These are phyloP conservation scores for Rhopilema esculentum DNA, from an alignment of 30 jellyfish, hydroid and myxozoan genomes.

Conservation along the genomic window DNA sequence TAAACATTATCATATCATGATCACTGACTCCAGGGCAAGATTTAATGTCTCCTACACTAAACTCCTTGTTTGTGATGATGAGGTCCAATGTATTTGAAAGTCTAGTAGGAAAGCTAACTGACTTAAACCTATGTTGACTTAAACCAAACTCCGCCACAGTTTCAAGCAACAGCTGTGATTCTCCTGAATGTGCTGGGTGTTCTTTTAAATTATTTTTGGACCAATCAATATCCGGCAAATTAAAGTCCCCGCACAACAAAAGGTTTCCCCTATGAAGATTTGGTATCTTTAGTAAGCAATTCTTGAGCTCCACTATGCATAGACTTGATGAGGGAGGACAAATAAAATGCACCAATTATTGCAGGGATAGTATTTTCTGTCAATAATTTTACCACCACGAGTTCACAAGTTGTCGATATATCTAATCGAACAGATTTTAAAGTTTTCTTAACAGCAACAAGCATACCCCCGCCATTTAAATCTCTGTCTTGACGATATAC, in stretches of 20 bases:
- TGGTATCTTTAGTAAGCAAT: conserved; percentile 26
- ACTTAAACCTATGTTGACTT: conserved; percentile 39
- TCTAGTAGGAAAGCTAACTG: conserved; percentile 54
- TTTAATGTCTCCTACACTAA: conserved; percentile 57
- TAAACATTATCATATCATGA: conserved; percentile 47
- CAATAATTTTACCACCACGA: conserved; percentile 31
- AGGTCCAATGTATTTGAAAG: conserved; percentile 39
- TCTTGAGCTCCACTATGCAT: conserved; percentile 48
- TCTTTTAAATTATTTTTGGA: conserved; percentile 33
- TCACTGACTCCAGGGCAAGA: conserved; percentile 63
- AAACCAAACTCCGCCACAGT: conserved; percentile 50
- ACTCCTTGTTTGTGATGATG: conserved; percentile 59
- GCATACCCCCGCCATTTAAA: conserved; percentile 55
- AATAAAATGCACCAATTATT: conserved; percentile 32
- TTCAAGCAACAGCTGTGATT: conserved; percentile 44
- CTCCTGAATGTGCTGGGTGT: conserved; percentile 57
- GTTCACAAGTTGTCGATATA: conserved; percentile 42
- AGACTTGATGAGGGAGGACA: conserved; percentile 42
- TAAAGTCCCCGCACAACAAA: conserved; percentile 48
- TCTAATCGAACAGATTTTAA: conserved; percentile 23
- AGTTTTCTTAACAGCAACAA: conserved; percentile 53
- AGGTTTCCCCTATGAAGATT: conserved; percentile 52
- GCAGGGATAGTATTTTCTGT: conserved; percentile 50
- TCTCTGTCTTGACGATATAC: conserved; percentile 43
- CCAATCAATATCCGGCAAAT: conserved; percentile 60